These are phyloP conservation scores for Heterodera schachtii DNA, from an alignment of 1,140 invertebrate genomes.

Conservation along the genomic window DNA sequence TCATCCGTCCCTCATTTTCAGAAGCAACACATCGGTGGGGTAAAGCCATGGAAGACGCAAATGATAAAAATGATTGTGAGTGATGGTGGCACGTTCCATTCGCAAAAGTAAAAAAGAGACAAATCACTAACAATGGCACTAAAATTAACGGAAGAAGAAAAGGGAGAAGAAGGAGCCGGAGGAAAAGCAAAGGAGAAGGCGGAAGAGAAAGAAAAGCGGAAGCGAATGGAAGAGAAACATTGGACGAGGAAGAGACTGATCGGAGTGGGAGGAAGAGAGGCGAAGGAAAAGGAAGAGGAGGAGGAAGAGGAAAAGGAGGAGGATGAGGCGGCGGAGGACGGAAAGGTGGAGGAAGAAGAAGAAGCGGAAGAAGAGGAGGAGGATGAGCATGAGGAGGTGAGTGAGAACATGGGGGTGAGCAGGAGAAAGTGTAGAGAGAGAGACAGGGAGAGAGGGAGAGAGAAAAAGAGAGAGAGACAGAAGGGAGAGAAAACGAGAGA, in stretches of 20 bases:
- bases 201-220: no score
- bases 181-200: no score
- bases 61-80: no score
- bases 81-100: no score
- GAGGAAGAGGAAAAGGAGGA: background rate
- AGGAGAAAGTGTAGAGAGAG: background rate
- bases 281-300: background rate
- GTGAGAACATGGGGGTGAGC: background rate
- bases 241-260: no score
- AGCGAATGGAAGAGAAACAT: no score
- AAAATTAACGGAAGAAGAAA: no score
- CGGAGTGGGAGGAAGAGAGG: background rate
- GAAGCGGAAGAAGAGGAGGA: background rate
- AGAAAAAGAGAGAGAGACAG: background rate
- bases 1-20: background rate
- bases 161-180: no score
- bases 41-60: no score
- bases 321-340: slow-evolving; percentile 3
- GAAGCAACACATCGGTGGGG: no score
- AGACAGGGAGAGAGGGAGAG: background rate
- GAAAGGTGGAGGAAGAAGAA: background rate
- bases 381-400: slow-evolving; percentile 3
- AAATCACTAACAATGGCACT: no score
- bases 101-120: no score
- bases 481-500: background rate